Evolutionary conservation across 2,113 vertebrate genomes (phyloP).

Genomic region (Phalacrocorax pelagicus): DNA sequence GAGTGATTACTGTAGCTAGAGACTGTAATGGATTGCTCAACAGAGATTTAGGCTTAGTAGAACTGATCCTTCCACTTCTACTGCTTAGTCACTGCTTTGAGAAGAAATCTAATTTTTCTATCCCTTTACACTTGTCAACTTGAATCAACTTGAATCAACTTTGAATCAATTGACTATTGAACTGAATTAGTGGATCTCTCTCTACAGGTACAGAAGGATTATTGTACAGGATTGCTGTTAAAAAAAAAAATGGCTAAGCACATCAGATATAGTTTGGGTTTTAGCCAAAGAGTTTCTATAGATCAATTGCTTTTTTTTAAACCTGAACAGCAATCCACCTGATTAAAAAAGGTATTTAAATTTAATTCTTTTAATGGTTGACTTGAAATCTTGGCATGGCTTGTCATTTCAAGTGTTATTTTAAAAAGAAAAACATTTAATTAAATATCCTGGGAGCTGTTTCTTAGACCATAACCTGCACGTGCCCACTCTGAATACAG

Average conservation of each 20-base stretch:
- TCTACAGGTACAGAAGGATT: neutral
- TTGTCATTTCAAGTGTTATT: neutral
- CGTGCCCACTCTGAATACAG: neutral
- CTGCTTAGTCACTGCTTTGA: neutral
- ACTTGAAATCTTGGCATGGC: neutral
- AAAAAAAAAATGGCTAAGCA: neutral
- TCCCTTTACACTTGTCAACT: neutral
- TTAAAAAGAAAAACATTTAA: neutral
- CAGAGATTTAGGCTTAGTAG: neutral
- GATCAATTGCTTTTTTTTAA: neutral
- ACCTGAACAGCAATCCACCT: neutral
- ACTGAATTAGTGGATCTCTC: neutral
- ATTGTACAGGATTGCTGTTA: neutral
- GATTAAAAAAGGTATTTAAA: neutral
- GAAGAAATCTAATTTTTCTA: neutral
- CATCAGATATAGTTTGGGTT: neutral
- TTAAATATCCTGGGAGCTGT: neutral
- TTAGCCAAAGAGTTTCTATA: neutral
- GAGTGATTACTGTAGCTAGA: neutral
- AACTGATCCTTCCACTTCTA: neutral
- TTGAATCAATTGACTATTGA: neutral
- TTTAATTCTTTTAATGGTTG: neutral
- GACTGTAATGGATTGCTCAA: neutral
- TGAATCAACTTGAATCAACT: too few species aligned
- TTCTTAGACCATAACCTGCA: fast-evolving